Percentiles rank a stretch among this genome's conserved stretches.
Evolutionary conservation across 2,888 invertebrate genomes (phyloP).

Genomic region (Xanthia togata): DNA sequence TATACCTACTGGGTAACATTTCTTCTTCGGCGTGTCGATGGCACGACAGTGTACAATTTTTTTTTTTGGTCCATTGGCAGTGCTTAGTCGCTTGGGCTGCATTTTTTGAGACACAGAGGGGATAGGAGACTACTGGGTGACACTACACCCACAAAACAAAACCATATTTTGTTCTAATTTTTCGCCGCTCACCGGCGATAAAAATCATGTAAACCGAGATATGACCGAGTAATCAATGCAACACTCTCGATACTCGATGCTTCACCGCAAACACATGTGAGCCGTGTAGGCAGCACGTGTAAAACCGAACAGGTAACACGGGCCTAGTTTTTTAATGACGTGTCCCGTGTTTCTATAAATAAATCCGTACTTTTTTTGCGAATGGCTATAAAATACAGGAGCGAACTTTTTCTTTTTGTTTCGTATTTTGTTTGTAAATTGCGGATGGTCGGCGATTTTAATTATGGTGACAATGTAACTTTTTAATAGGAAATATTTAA

Average conservation of each 20-base stretch:
- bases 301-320: conserved; percentile 5
- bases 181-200: neutral
- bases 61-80: no score
- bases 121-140: no score
- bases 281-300: conserved; percentile 10
- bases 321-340: conserved; percentile 44
- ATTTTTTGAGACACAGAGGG: no score
- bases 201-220: conserved; percentile 4
- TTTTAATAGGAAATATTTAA: no score
- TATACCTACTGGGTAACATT: no score
- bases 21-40: no score
- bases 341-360: conserved; percentile 9
- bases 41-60: no score
- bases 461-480: no score
- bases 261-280: conserved; percentile 16
- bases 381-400: neutral
- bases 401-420: neutral
- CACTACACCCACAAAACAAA: neutral
- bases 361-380: conserved; percentile 19
- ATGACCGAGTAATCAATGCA: conserved; percentile 30
- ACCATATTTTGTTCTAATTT: neutral
- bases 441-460: no score
- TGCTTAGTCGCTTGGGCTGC: no score
- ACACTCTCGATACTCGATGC: conserved; percentile 19
- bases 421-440: neutral